Base-by-base conservation (phyloP, 2,113 vertebrate genomes). In the Caranx melampygus region DNA sequence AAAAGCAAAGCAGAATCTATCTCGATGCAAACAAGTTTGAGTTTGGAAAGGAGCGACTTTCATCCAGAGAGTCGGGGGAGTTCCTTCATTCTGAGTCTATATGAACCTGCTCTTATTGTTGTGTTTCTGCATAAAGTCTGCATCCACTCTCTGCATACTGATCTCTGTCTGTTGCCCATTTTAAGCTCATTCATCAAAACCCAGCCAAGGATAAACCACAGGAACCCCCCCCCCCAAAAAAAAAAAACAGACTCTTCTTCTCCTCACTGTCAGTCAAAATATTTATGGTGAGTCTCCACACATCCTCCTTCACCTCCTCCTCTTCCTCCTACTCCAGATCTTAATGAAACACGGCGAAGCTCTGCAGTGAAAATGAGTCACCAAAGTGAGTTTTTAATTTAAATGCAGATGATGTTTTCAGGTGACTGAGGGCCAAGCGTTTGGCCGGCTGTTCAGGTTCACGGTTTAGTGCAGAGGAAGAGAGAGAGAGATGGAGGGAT, bases 381-480 rank as follows among this genome's bases (percentile, higher is more conserved):
- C 60, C 52, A 44, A 55, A 70, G 55, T 18, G 3, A 31, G 33
- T 51, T 74, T 42, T 82, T 79, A 57, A 35, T 89, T 84, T 64
- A 75, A 75, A 85, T 85, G 79, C 88, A 81, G 85, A 87, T 75
- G 72, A 74, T 62, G 75, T 80, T 44, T 74, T 72, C 51, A 62
- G 55, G 81, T 79, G 75, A 86, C 42, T 72, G 77, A 62, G 77
- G 86, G 40, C 59, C 82, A 4, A 70, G 55, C 35, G 40, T 40
- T 57, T 45, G 84, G 79, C 66, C 31, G 35, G 52, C 61, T 75
- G 75, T 44, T 62, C 37, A 18, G 68, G 72, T 74, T 74, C 59
- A 55, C 71, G 49, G 62, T 54, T 62, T 12, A 31, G n/a, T 26
- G 66, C 54, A 5, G 63, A n/a, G 31, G 14, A 52, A 4, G 62